Percentiles rank a stretch among this genome's conserved stretches.
Conservation (phyloP, 1,140 invertebrate genomes). For the Lepidostoma basale region DNA sequence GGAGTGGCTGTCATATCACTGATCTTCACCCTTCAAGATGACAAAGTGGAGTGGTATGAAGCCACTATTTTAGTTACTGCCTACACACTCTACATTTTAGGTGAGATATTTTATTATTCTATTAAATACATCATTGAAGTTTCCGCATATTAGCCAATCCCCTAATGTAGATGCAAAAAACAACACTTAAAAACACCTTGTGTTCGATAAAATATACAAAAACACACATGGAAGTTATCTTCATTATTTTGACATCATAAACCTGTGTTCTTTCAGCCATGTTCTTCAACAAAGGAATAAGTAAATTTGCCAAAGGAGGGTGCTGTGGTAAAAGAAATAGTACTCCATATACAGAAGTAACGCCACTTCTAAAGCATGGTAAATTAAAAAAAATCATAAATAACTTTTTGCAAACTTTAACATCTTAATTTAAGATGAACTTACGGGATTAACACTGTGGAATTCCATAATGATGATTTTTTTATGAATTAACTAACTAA, state of each 20-base stretch:
- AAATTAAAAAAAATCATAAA: not conserved
- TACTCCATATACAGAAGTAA: constrained; percentile 49
- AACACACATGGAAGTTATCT: no score
- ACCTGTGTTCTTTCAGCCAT: constrained; percentile 51
- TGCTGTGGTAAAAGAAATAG: constrained; percentile 42
- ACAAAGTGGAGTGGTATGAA: constrained; percentile 77
- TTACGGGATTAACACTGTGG: no score
- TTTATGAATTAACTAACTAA: no score
- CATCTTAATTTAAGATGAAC: no score
- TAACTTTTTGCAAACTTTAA: not conserved
- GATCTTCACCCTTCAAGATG: constrained; percentile 76
- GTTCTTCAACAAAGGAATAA: constrained; percentile 51
- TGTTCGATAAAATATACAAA: no score
- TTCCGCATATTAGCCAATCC: no score
- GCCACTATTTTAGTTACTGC: constrained; percentile 68
- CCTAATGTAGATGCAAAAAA: no score
- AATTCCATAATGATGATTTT: no score
- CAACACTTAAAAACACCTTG: no score
- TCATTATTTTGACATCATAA: no score
- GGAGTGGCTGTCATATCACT: constrained; percentile 74
- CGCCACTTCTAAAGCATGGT: constrained; percentile 37
- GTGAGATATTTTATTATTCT: no score
- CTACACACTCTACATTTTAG: constrained; percentile 71
- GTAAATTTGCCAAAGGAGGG: constrained; percentile 46
- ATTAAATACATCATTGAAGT: no score